Evolutionary conservation across 2,797 vertebrate species (phyloP).

Genomic region (Erethizon dorsatum): DNA sequence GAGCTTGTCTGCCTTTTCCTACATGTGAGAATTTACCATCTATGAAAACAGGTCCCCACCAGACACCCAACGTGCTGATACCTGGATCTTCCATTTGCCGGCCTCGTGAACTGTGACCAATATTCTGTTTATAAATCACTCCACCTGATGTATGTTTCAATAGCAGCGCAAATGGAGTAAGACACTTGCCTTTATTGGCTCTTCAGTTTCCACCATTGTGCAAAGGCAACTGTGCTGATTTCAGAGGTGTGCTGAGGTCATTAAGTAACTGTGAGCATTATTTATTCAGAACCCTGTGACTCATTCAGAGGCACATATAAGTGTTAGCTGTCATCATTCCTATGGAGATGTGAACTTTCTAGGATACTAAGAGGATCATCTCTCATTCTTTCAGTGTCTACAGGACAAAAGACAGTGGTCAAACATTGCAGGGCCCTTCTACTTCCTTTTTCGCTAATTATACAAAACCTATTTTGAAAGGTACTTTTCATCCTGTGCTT

Average conservation of each 20-base stretch:
- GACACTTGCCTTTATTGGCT: background rate
- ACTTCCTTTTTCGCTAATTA: constrained; percentile 38
- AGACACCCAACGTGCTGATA: background rate
- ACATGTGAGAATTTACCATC: background rate
- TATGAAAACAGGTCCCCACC: background rate
- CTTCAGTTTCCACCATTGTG: background rate
- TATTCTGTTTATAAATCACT: background rate
- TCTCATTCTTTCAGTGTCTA: background rate
- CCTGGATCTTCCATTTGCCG: background rate
- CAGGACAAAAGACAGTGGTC: background rate
- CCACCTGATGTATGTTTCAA: background rate
- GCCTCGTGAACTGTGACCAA: background rate
- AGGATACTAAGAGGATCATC: background rate
- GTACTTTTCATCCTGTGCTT: background rate
- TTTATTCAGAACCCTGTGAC: background rate
- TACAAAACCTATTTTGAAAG: background rate
- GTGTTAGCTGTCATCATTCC: background rate
- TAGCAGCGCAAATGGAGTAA: background rate
- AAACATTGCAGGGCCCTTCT: background rate
- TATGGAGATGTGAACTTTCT: background rate
- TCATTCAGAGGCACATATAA: background rate
- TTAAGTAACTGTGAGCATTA: background rate
- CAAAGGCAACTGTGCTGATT: background rate
- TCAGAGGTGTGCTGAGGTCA: background rate
- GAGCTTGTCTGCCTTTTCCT: background rate